Base-by-base conservation (phyloP, 2,797 vertebrate genomes). In the Macropodus opercularis region DNA sequence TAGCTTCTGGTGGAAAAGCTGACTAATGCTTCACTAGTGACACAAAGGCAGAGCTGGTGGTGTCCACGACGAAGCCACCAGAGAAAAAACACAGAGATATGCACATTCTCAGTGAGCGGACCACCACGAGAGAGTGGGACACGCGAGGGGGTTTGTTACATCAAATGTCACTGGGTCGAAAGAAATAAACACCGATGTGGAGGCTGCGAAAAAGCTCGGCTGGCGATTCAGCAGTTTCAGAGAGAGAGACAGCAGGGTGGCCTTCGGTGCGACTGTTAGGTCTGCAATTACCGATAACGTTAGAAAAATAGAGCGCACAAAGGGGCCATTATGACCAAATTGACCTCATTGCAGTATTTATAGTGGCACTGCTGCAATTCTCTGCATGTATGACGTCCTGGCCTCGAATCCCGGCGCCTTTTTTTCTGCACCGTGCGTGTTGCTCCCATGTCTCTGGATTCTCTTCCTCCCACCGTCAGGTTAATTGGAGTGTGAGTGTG, bases 21-120 rank as follows among this genome's bases (percentile, higher is more conserved):
- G 85, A 89, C 80, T 66, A 61, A 72, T 17, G 69, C 74, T 81
- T 75, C 49, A 64, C 53, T 72, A 69, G 71, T 72, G 81, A 71
- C 76, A 78, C 55, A 54, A 50, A 43, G 71, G 80, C 81, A 86
- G 85, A 78, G 67, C 75, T 24, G 54, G 34, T 23, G 67, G 69
- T 2, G 23, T 62, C 78, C 86, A 32, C 80, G 69, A 75, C 46
- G 83, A 90, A 81, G 46, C 72, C 62, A 69, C 90, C 76, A 92
- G 90, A 91, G 76, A 81, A 41, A 72, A 77, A 65, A 72, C 63
- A 71, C 18, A 29, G 58, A 67, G 43, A 26, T 75, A 69, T 62
- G 74, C 70, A 84, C 74, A 80, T 86, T 85, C 56, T 72, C 61
- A 63, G 65, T 80, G 81, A 79, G 66, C 69, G 15, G 34, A 43